A percentile compares a stretch with the other conserved stretches of the same genome.
phyloP scores from a whole-genome alignment of 1,140 invertebrate species.

The Lepidurus packardi region DNA sequence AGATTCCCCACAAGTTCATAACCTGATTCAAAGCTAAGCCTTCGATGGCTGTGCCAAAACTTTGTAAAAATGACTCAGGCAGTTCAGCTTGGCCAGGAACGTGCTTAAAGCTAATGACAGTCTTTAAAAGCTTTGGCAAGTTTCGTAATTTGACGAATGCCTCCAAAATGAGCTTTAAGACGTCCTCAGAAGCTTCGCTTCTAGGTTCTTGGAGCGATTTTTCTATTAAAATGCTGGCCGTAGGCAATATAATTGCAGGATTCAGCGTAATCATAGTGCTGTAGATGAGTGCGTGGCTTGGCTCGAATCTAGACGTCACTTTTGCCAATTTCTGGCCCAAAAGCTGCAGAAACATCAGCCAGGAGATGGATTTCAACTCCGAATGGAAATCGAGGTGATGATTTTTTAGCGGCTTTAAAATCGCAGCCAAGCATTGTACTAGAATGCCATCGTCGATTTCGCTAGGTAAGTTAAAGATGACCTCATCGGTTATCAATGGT shows the following conservation, averaged over 20 bases:
- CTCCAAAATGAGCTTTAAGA: not conserved
- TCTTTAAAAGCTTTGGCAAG: not conserved
- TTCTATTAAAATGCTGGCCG: not conserved
- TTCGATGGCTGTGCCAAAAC: not conserved
- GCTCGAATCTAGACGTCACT: not conserved
- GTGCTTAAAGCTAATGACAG: not conserved
- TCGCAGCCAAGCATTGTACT: not conserved
- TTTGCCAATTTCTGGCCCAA: not conserved
- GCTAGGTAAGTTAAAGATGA: not conserved
- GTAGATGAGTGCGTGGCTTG: not conserved
- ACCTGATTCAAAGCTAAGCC: not conserved
- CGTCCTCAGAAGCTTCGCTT: not conserved
- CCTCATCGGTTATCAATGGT: not conserved
- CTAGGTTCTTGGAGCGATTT: not conserved
- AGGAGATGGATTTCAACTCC: not conserved
- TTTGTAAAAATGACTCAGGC: not conserved
- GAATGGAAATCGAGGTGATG: not conserved
- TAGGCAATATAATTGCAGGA: not conserved
- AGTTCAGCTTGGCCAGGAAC: not conserved
- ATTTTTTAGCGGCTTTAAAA: not conserved
- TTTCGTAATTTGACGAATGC: not conserved
- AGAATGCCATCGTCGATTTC: not conserved
- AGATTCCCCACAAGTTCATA: not conserved
- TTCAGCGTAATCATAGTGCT: not conserved
- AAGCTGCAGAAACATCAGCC: not conserved